These are phyloP conservation scores for cat (Felis catus) DNA, from an alignment of 2,113 vertebrate species.

Conservation along the genomic window F.catus_Fca126_mat1.0 CM031412.1:60252001-60252500, in stretches of 20 bases:
- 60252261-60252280: neutral
- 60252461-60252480: constrained; percentile 3
- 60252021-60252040: neutral
- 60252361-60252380: neutral
- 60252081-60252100: neutral
- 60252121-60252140: neutral
- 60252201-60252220: neutral
- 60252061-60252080: neutral
- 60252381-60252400: neutral
- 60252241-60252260: neutral
- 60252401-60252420: neutral
- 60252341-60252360: neutral
- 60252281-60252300: neutral
- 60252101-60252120: neutral
- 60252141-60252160: neutral
- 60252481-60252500: constrained; percentile 50
- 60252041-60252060: neutral
- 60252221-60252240: neutral
- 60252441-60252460: constrained; percentile 25
- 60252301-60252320: neutral
- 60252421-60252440: constrained; percentile 30
- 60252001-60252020: neutral
- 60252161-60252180: neutral
- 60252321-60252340: neutral
- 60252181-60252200: neutral